phyloP scores from a whole-genome alignment of 2,888 invertebrate species.

The Rhagonycha lutea region DNA sequence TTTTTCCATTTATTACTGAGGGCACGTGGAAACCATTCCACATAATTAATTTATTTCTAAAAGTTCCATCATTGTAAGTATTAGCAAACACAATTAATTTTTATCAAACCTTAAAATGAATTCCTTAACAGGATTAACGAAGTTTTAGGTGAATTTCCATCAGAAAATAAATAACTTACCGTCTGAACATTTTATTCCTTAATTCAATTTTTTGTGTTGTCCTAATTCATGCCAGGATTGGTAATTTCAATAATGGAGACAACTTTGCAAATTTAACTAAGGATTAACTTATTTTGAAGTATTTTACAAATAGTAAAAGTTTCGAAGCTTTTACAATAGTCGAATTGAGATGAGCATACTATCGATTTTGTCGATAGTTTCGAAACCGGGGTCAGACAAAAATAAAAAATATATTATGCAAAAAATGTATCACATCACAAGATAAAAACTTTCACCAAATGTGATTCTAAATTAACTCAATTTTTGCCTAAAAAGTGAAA shows the following conservation, averaged over 20 bases:
- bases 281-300: not conserved
- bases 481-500: not conserved
- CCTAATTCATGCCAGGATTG: not conserved
- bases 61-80: not conserved
- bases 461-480: not conserved
- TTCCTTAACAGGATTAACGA: not conserved
- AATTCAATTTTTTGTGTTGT: not conserved
- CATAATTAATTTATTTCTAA: not conserved
- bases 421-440: not conserved
- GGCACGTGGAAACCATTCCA: not conserved
- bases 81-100: not conserved
- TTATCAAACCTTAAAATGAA: not conserved
- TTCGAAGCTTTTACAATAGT: not conserved
- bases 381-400: not conserved
- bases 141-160: not conserved
- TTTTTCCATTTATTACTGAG: not conserved
- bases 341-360: not conserved
- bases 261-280: not conserved
- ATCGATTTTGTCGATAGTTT: not conserved
- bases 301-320: not conserved
- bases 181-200: not conserved
- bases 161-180: not conserved
- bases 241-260: not conserved
- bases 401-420: not conserved
- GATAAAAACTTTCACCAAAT: not conserved